A percentile compares a stretch with the other conserved stretches of the same genome.
These are phyloP conservation scores for Achatina immaculata DNA, from an alignment of 1,140 invertebrate species.

Conservation along the genomic window DNA sequence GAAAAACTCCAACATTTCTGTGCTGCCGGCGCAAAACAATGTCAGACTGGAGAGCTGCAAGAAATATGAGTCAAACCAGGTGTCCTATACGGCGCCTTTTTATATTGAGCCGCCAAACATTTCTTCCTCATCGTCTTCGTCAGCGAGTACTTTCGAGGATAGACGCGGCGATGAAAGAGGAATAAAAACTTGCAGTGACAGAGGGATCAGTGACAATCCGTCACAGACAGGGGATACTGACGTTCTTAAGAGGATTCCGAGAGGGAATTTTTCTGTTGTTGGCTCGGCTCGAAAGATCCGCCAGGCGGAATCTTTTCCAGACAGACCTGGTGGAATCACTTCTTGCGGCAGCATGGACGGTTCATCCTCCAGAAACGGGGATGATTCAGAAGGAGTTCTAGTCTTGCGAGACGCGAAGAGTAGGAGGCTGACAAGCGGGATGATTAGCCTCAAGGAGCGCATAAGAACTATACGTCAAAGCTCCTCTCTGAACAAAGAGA, in stretches of 20 bases:
- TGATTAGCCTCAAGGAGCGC: slow-evolving; percentile 43
- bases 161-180: slow-evolving; percentile 7
- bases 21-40: not conserved
- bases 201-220: not conserved
- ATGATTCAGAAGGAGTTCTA: slow-evolving; percentile 42
- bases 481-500: slow-evolving; percentile 74
- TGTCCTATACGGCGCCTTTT: slow-evolving; percentile 8
- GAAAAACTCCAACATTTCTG: not conserved
- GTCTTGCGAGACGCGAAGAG: slow-evolving; percentile 54
- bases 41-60: not conserved
- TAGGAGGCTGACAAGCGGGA: slow-evolving; percentile 48
- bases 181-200: not conserved
- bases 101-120: not conserved
- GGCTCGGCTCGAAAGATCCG: slow-evolving; percentile 51
- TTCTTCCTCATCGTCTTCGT: slow-evolving; percentile 31
- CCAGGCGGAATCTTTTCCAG: slow-evolving; percentile 51
- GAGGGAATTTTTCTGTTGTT: slow-evolving; percentile 46
- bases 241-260: not conserved
- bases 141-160: slow-evolving; percentile 45
- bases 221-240: not conserved
- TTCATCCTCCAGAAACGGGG: slow-evolving; percentile 30
- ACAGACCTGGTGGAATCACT: slow-evolving; percentile 42
- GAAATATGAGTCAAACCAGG: not conserved
- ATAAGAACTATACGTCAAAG: slow-evolving; percentile 52
- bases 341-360: slow-evolving; percentile 19